These are phyloP conservation scores for Ostrea edulis DNA, from an alignment of 1,140 invertebrate species.

Conservation along the genomic window DNA sequence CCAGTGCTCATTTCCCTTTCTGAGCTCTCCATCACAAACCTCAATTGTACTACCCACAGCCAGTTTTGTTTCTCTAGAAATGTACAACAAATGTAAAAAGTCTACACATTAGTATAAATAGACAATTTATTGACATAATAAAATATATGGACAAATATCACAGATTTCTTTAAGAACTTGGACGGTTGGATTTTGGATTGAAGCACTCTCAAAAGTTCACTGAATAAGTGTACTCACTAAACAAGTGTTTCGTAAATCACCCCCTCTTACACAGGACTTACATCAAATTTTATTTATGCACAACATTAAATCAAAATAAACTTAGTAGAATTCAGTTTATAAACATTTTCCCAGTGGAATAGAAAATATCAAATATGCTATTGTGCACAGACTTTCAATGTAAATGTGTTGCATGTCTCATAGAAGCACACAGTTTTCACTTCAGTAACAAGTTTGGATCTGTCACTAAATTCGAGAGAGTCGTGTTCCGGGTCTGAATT, in stretches of 20 bases:
- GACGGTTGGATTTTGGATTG: neutral
- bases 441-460: conserved; percentile 67
- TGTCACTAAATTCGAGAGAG: conserved; percentile 66
- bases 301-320: neutral
- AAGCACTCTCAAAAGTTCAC: neutral
- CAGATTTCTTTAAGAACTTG: conserved; percentile 9
- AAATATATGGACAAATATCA: conserved; percentile 39
- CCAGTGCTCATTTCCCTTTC: too few relatives aligned
- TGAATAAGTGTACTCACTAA: too few relatives aligned
- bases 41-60: too few relatives aligned
- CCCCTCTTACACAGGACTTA: neutral
- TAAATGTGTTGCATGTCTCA: neutral
- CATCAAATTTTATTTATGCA: neutral
- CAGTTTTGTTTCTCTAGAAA: too few relatives aligned
- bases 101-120: neutral
- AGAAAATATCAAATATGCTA: neutral
- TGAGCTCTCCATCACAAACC: too few relatives aligned
- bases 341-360: neutral
- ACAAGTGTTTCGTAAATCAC: neutral
- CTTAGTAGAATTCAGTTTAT: neutral
- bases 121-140: conserved; percentile 8
- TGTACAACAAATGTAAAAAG: neutral
- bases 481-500: conserved; percentile 63
- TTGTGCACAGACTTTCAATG: neutral
- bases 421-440: conserved; percentile 47